Evolutionary conservation across 2,113 vertebrate genomes (phyloP), one percentile per base, ranked within the genome.

Genomic region (Sinocyclocheilus anophthalmus): DNA sequence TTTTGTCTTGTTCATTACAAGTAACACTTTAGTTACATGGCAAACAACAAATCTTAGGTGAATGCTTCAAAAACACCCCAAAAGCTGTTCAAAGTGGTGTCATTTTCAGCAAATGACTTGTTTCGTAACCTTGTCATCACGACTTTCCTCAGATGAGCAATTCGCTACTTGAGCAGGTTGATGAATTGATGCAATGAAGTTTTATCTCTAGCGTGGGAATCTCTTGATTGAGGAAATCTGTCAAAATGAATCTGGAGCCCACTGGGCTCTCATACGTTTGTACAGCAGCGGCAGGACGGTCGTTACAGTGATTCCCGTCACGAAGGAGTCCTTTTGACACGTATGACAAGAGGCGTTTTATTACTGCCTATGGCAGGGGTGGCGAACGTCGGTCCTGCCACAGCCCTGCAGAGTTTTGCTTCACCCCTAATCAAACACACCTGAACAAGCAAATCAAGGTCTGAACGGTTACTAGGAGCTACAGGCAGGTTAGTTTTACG

Each of bases 181-280:
- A 63, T 42, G 30, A 80, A 80, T 59, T 61, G 77, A 80, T 39
- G 53, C 77, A 63, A 61, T 61, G 57, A 80, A 59, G 77, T 37
- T 80, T 80, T 63, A 63, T 80, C 26, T 63, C 18, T 61, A 39
- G 57, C 22, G 22, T 42, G 77, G 77, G 77, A 80, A 37, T 61
- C 30, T 80, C 57, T 63, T 80, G 53, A 80, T 80, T 80, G 57
- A 80, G 57, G 33, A 63, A 80, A 80, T 80, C 53, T 80, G 76
- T 77, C 76, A 77, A 61, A 80, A 42, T 80, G 57, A 37, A 80
- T 63, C 57, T 24, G 33, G 11, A n/a, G 57, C 77, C 57, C 5
- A 39, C 5, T 14, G 53, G 57, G 12, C 33, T 80, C 77, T 80
- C 57, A 42, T 42, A 59, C 55, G 1, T 55, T 61, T 80, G 33